Base-by-base conservation (phyloP, 2,888 invertebrate species). In the Dicyrtoma fusca region DNA sequence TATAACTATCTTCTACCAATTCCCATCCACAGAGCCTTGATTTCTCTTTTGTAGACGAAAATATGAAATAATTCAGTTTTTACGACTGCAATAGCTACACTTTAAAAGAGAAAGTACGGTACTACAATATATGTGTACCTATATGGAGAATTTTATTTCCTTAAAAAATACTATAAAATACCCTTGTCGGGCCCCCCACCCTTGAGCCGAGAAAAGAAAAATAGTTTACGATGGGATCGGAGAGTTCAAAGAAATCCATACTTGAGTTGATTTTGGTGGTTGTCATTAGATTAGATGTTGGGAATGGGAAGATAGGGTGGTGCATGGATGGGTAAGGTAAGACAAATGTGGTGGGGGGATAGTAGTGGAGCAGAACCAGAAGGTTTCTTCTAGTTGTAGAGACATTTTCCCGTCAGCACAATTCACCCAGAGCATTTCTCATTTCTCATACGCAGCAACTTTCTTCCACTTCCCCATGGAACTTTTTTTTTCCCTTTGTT, bases 331-430 rank as follows among this genome's bases (percentile, higher is more conserved):
- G 55, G 53, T n/a, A 66, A 66, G 34, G 57, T 70, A 74, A 72
- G 79, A 80, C 76, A 76, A 77, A 80, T 80, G 79, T 66, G 68
- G 72, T 49, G 64, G 70, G 71, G 74, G 66, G 64, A 59, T 63
- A 10, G 49, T 34, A 64, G 44, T 55, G 64, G 79, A 80, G 74
- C 49, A 76, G 77, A 69, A 80, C 77, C 80, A 80, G 80, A 80
- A 74, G 79, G 78, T 80, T 77, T 77, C 70, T 70, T 71, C 73
- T 74, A 74, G 68, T 77, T 77, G 74, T 75, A 76, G 74, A 76
- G 77, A 78, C 76, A 78, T 77, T 79, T 76, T 62, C 74, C 73
- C 74, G 80, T 80, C 79, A 76, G 73, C 75, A 76, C 74, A 74
- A 74, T 66, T 75, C 74, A 77, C 73, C 66, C 42, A 25, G 57